Base-by-base conservation (phyloP, 2,113 vertebrate species). In the Butorides virescens region DNA sequence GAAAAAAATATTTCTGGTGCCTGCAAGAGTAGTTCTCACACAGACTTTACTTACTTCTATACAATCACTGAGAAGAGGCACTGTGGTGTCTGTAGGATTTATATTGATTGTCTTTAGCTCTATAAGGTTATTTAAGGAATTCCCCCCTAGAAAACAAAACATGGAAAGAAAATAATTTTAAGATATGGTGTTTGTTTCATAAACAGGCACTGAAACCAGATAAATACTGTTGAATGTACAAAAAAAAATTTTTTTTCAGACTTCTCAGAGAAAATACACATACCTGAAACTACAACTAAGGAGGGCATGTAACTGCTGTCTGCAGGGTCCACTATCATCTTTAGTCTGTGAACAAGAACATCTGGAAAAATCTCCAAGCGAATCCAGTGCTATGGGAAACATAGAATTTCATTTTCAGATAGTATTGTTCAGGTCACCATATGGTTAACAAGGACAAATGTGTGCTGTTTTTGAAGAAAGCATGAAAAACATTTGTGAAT, bases 281-380 rank as follows among this genome's bases (percentile, higher is more conserved):
- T 98, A 99, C 99, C 99, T 97, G 99, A 99, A 56, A 99, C 99
- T 19, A 99, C 99, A 37, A 99, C 99, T 50, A 99, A 97, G 7
- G 99, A 99, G 7, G 99, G 99, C 99, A 99, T 99, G 97, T 99
- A 99, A 97, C 99, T 99, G 97, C 99, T 99, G 97, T 99, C 99
- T 10, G 99, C 99, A 44, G 99, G 99, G 91, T 99, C 99, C 14
- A 99, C 99, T 19, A 98, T 98, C 99, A 99, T 99, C 97, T 99
- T 99, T 58, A 99, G 97, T 88, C 99, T 98, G 96, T 99, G 99
- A 79, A 99, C 98, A 26, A 99, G 98, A 83, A 99, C 99, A 76
- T 99, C 99, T 50, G 99, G 99, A 86, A 99, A 99, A 90, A 99
- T 98, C 97, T 99, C 99, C 88, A 99, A 97, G 37, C 99, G 99